A percentile compares a stretch with the other conserved stretches of the same genome.
Evolutionary conservation across 1,140 invertebrate genomes (phyloP).

Genomic region (Hypothenemus hampei): DNA sequence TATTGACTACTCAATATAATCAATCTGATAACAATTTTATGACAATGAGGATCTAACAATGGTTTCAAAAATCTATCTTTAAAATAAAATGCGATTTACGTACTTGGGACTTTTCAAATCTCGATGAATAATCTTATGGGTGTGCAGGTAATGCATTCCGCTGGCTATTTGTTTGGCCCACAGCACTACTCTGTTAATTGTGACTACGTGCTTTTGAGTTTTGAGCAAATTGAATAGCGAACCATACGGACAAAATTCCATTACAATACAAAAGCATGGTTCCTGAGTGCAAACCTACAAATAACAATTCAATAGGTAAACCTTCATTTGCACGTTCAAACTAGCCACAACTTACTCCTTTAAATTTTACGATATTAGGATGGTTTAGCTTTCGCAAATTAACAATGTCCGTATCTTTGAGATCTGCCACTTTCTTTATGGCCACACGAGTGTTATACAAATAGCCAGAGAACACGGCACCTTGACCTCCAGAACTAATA

Average conservation of each 20-base stretch:
- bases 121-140: constrained; percentile 94
- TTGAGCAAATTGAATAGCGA: constrained; percentile 87
- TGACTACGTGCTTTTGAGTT: constrained; percentile 66
- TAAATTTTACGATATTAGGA: constrained; percentile 94
- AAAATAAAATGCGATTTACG: no score
- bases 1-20: no score
- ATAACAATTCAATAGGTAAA: not conserved
- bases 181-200: constrained; percentile 75
- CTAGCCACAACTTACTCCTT: constrained; percentile 48
- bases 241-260: constrained; percentile 97
- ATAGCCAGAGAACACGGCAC: constrained; percentile 89
- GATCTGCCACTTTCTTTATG: constrained; percentile 92
- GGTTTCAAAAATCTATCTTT: no score
- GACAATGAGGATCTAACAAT: no score
- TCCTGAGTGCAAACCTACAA: constrained; percentile 63
- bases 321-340: not conserved
- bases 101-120: constrained; percentile 96
- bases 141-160: constrained; percentile 95
- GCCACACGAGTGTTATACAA: constrained; percentile 82
- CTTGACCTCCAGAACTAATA: constrained; percentile 93
- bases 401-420: constrained; percentile 91
- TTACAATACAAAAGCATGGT: constrained; percentile 93
- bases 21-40: no score
- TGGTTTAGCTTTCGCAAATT: constrained; percentile 94
- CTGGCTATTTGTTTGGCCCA: constrained; percentile 95